phyloP scores from a whole-genome alignment of 2,888 invertebrate genomes.

The Drosophila ezoana region DNA sequence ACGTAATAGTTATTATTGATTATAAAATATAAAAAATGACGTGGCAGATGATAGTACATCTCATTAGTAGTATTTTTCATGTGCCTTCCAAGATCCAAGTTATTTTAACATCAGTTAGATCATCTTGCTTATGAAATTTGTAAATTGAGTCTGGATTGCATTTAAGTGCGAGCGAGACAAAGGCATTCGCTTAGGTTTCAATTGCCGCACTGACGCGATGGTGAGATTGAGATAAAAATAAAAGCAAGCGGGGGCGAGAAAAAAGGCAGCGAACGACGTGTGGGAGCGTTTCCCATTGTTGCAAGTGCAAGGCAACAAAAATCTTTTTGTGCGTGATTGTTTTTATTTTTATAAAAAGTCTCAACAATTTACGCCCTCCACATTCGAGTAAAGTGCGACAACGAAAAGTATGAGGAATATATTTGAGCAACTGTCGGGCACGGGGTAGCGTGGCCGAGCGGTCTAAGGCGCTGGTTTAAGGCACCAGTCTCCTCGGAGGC shows the following conservation, averaged over 20 bases:
- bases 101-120: background rate
- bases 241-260: slow-evolving; percentile 7
- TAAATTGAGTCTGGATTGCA: slow-evolving; percentile 17
- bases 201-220: slow-evolving; percentile 23
- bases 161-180: slow-evolving; percentile 13
- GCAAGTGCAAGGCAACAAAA: slow-evolving; percentile 32
- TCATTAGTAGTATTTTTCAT: background rate
- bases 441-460: slow-evolving; percentile 84
- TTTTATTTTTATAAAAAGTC: slow-evolving; percentile 4
- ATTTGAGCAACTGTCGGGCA: background rate
- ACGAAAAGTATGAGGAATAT: slow-evolving; percentile 7
- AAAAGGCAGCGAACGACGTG: slow-evolving; percentile 1
- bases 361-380: background rate
- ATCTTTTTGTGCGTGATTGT: background rate
- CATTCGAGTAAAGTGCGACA: background rate
- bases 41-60: too few species aligned
- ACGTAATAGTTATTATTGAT: too few species aligned
- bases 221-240: slow-evolving; percentile 15
- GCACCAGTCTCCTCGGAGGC: slow-evolving; percentile 84
- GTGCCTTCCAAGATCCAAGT: background rate
- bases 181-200: slow-evolving; percentile 24
- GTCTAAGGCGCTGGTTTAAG: slow-evolving; percentile 84
- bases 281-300: slow-evolving; percentile 21
- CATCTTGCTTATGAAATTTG: slow-evolving; percentile 24
- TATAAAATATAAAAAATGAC: too few species aligned